Evolutionary conservation across 2,797 vertebrate genomes (phyloP).

Genomic region (Florisuga fusca): DNA sequence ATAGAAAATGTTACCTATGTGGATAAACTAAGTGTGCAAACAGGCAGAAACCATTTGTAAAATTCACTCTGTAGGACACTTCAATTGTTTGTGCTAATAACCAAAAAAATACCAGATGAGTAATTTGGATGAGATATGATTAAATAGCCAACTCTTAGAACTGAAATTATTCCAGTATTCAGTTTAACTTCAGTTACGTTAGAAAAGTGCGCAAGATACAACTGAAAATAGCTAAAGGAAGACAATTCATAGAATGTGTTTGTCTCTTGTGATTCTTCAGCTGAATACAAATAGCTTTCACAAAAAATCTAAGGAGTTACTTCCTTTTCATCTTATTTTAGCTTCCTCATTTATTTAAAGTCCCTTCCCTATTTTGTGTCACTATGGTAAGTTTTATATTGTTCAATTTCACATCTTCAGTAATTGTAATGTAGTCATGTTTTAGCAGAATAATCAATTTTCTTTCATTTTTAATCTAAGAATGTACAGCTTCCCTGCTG

Average conservation of each 20-base stretch:
- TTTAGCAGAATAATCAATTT: background rate
- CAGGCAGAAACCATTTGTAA: background rate
- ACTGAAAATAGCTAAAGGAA: background rate
- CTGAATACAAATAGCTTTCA: background rate
- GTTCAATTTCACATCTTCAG: background rate
- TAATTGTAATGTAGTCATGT: background rate
- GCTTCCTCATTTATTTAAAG: constrained; percentile 23
- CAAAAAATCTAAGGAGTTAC: background rate
- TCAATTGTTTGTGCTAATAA: background rate
- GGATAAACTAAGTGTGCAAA: background rate
- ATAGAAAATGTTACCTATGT: background rate
- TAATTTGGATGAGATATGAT: background rate
- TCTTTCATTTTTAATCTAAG: background rate
- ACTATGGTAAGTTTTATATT: background rate
- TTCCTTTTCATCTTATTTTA: constrained; percentile 33
- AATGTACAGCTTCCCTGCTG: background rate
- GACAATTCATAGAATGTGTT: background rate
- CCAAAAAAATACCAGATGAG: background rate
- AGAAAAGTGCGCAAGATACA: background rate
- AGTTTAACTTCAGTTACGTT: background rate
- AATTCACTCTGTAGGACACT: background rate
- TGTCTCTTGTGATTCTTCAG: background rate
- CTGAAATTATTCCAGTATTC: background rate
- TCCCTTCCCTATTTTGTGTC: background rate
- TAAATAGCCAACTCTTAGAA: background rate